Conservation (phyloP, 2,888 invertebrate species). For the Arge pagana region DNA sequence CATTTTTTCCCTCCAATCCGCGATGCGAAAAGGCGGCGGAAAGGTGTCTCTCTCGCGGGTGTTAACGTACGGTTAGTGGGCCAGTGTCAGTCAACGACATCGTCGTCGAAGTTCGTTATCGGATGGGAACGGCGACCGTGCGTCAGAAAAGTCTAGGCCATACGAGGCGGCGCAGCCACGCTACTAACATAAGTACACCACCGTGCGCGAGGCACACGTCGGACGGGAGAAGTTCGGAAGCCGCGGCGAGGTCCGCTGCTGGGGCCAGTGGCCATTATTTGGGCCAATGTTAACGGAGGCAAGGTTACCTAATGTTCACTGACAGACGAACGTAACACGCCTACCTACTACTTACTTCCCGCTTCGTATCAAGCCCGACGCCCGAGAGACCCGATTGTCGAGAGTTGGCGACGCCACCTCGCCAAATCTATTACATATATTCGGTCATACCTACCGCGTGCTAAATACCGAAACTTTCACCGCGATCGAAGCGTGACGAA, state of each 20-base stretch:
- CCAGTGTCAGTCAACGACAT: conserved; percentile 51
- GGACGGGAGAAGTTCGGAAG: conserved; percentile 3
- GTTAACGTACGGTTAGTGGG: conserved; percentile 48
- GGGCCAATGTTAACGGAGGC: conserved; percentile 50
- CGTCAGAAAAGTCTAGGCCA: conserved; percentile 30
- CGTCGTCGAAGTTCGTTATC: conserved; percentile 26
- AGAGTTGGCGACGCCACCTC: too few species aligned
- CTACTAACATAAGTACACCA: neutral
- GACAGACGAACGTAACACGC: neutral
- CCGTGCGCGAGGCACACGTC: neutral
- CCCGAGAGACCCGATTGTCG: too few species aligned
- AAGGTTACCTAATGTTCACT: conserved; percentile 22
- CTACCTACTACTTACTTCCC: too few species aligned
- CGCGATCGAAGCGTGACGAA: too few species aligned
- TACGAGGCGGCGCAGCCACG: conserved; percentile 11
- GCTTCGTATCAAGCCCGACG: too few species aligned
- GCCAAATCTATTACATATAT: too few species aligned
- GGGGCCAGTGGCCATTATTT: conserved; percentile 52
- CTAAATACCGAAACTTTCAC: too few species aligned
- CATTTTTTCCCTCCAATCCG: conserved; percentile 12
- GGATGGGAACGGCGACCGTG: neutral
- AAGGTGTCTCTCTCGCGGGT: conserved; percentile 23
- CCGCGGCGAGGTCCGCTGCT: conserved; percentile 22
- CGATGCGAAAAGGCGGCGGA: neutral
- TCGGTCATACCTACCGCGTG: too few species aligned